Evolutionary conservation across 2,797 vertebrate genomes (phyloP).

Genomic region (Tenualosa ilisha): DNA sequence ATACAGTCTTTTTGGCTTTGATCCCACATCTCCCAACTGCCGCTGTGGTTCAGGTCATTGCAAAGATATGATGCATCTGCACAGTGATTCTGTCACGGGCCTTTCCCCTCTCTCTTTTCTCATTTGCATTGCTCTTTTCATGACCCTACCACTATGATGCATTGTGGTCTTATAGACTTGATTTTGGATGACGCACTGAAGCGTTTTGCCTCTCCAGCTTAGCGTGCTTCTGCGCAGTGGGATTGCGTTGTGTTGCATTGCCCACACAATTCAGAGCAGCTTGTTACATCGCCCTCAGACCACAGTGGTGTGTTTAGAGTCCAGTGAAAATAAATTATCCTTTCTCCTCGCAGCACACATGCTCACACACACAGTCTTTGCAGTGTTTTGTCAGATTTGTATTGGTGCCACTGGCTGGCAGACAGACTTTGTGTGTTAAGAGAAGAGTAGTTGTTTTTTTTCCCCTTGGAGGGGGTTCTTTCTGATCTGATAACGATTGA

Average conservation of each 20-base stretch:
- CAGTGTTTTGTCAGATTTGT: not conserved
- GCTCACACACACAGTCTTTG: not conserved
- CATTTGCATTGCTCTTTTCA: not conserved
- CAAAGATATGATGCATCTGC: conserved; percentile 20
- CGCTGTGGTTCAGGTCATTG: not conserved
- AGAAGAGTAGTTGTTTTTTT: conserved; percentile 13
- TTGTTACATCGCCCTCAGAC: not conserved
- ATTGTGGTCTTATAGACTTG: conserved; percentile 14
- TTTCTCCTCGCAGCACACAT: not conserved
- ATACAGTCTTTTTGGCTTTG: conserved; percentile 19
- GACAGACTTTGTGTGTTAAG: not conserved
- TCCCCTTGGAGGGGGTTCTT: not conserved
- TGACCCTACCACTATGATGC: conserved; percentile 7
- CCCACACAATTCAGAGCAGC: conserved; percentile 15
- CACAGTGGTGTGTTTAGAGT: conserved; percentile 19
- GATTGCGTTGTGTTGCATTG: not conserved
- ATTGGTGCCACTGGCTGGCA: not conserved
- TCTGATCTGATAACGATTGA: conserved; percentile 18
- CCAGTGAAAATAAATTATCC: not conserved
- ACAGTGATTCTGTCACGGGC: not conserved
- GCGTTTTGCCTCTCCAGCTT: not conserved
- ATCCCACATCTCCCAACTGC: not conserved
- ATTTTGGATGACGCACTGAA: not conserved
- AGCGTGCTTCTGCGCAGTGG: not conserved
- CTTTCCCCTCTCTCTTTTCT: not conserved